phyloP scores from a whole-genome alignment of 2,797 vertebrate genomes.

The Cebuella pygmaea region DNA sequence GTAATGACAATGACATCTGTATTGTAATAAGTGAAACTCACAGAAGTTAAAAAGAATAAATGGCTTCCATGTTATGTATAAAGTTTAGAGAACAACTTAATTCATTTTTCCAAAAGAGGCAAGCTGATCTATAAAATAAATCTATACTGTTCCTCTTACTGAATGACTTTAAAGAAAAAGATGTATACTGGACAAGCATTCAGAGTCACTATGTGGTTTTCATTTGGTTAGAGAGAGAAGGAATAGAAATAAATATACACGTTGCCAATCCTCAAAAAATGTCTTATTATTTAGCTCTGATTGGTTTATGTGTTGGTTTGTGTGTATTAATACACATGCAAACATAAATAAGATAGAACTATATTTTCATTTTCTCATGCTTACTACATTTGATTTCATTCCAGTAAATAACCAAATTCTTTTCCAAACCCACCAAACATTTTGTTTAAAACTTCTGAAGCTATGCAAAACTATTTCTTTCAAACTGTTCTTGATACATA shows the following conservation, averaged over 20 bases:
- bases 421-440: neutral
- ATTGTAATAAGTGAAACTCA: neutral
- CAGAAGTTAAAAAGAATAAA: neutral
- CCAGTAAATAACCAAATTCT: neutral
- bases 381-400: neutral
- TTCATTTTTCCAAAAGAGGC: neutral
- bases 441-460: neutral
- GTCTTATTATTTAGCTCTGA: neutral
- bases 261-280: neutral
- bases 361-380: neutral
- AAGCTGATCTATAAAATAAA: neutral
- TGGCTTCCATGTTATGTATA: accelerated
- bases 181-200: neutral
- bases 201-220: neutral
- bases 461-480: neutral
- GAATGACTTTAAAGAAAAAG: neutral
- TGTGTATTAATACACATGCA: neutral
- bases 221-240: neutral
- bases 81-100: neutral
- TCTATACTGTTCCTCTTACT: neutral
- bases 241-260: neutral
- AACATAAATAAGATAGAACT: neutral
- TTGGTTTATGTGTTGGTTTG: accelerated
- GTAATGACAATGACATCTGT: neutral
- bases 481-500: neutral